Evolutionary conservation across 2,888 invertebrate genomes (phyloP).

Genomic region (Philereme transversata): DNA sequence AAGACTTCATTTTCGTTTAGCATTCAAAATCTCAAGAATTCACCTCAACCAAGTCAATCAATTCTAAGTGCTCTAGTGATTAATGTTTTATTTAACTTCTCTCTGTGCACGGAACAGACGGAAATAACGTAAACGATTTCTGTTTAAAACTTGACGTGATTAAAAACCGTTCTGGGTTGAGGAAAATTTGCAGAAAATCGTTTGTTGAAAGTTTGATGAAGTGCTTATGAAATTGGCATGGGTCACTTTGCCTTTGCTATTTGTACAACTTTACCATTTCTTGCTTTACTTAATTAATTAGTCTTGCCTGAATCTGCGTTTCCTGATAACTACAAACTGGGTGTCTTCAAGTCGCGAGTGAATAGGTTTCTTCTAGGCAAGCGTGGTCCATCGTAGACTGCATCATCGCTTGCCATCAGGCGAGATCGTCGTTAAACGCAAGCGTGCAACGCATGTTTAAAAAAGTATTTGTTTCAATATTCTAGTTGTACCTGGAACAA

Average conservation of each 20-base stretch:
- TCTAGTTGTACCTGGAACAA: too few species aligned
- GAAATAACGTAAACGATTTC: constrained; percentile 33
- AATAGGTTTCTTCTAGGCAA: too few species aligned
- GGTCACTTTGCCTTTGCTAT: constrained; percentile 12
- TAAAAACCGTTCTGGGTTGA: constrained; percentile 35
- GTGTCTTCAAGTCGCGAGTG: too few species aligned
- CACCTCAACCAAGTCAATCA: constrained; percentile 32
- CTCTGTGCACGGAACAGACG: constrained; percentile 30
- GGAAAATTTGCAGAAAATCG: constrained; percentile 26
- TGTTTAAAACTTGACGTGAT: constrained; percentile 41
- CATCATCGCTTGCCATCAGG: too few species aligned
- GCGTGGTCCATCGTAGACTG: too few species aligned
- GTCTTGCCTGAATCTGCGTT: neutral
- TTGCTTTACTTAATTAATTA: neutral
- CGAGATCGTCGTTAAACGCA: too few species aligned
- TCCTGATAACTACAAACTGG: too few species aligned
- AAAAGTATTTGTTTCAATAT: too few species aligned
- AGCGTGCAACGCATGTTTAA: too few species aligned
- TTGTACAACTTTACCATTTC: neutral
- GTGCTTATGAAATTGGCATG: constrained; percentile 14
- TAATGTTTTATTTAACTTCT: constrained; percentile 45
- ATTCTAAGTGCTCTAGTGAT: constrained; percentile 39
- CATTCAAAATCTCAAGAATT: constrained; percentile 16
- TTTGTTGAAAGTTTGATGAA: neutral
- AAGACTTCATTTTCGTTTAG: constrained; percentile 13